A percentile compares a stretch with the other conserved stretches of the same genome.
Conservation (phyloP, 2,888 invertebrate genomes). For the Sisyra nigra region DNA sequence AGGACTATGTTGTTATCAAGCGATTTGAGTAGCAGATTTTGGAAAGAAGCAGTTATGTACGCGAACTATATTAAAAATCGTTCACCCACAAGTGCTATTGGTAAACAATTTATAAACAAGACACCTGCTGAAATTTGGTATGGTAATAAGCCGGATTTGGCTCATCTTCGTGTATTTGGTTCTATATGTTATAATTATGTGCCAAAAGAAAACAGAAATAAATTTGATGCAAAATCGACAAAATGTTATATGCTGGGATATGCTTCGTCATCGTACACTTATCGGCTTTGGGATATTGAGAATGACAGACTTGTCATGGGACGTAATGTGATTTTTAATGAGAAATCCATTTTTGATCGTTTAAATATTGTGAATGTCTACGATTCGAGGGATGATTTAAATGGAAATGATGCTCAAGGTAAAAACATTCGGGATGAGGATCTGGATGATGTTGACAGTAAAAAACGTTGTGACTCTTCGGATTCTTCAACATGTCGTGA, state of each 20-base stretch:
- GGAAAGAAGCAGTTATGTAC: constrained; percentile 14
- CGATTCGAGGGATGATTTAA: too few species aligned
- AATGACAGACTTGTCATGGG: too few species aligned
- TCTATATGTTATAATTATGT: not conserved
- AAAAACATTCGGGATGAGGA: too few species aligned
- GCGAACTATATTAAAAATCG: constrained; percentile 13
- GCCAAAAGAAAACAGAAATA: not conserved
- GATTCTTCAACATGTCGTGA: too few species aligned
- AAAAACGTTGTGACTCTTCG: too few species aligned
- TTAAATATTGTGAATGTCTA: too few species aligned
- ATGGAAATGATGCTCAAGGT: too few species aligned
- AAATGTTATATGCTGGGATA: not conserved
- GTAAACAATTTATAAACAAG: not conserved
- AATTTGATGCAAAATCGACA: not conserved
- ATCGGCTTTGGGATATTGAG: too few species aligned
- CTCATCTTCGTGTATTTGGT: constrained; percentile 1
- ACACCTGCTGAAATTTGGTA: not conserved
- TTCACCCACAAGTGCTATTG: constrained; percentile 10
- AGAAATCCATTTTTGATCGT: too few species aligned
- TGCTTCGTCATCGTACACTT: too few species aligned
- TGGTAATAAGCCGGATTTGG: not conserved
- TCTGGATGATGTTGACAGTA: too few species aligned
- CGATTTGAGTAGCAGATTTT: constrained; percentile 13
- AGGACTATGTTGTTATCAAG: constrained; percentile 15
- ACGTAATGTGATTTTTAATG: too few species aligned